Percentiles rank a stretch among this genome's conserved stretches.
Conservation (phyloP, 1,140 invertebrate species). For the Samia ricini region DNA sequence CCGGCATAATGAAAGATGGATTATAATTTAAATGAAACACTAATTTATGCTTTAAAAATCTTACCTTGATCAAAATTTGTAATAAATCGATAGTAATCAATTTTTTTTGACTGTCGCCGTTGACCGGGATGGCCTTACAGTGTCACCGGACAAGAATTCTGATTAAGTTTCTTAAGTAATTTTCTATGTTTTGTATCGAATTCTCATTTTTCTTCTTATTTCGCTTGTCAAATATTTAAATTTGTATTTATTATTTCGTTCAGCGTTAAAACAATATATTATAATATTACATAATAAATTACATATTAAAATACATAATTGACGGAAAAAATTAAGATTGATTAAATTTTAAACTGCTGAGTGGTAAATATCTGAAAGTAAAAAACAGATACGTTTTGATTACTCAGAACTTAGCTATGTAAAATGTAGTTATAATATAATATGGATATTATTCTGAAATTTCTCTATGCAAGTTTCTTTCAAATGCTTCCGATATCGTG, state of each 20-base stretch:
- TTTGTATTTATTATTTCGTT: not conserved
- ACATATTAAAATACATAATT: no score
- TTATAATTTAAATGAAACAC: not conserved
- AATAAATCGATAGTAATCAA: not conserved
- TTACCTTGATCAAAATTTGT: not conserved
- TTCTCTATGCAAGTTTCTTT: no score
- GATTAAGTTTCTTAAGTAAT: not conserved
- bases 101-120: not conserved
- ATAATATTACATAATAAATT: not conserved
- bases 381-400: no score
- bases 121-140: not conserved
- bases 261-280: not conserved
- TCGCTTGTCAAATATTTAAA: not conserved
- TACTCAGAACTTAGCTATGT: no score
- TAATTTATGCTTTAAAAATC: not conserved
- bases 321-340: no score
- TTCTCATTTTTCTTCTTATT: not conserved
- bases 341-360: no score
- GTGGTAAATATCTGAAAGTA: no score
- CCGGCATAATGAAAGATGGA: not conserved
- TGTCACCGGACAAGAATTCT: not conserved
- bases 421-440: no score
- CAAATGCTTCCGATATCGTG: slow-evolving; percentile 13
- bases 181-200: not conserved
- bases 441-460: no score